Evolutionary conservation across 2,888 invertebrate genomes (phyloP).

Genomic region (Magallana nippona): DNA sequence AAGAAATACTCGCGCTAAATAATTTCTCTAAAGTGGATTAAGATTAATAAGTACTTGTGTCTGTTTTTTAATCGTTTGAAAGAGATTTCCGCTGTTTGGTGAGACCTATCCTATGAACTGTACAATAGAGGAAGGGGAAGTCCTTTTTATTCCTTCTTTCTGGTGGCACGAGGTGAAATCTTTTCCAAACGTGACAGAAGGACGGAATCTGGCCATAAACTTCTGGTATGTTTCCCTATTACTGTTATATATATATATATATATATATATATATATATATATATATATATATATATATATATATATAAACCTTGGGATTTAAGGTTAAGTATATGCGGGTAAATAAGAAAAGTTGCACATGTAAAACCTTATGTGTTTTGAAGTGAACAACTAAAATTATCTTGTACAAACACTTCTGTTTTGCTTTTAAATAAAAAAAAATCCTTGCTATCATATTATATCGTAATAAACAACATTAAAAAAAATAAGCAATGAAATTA

Average conservation of each 20-base stretch:
- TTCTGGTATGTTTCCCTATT: constrained; percentile 66
- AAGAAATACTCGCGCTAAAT: no score
- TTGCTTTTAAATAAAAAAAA: no score
- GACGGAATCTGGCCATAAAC: constrained; percentile 77
- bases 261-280: neutral
- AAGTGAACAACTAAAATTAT: no score
- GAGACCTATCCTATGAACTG: constrained; percentile 74
- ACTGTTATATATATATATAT: neutral
- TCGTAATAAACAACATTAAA: no score
- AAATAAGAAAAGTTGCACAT: no score
- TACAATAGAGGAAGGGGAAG: constrained; percentile 76
- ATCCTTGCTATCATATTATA: no score
- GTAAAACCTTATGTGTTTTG: no score
- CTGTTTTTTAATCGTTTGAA: no score
- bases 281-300: neutral
- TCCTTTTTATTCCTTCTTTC: constrained; percentile 77
- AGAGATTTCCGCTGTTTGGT: constrained; percentile 76
- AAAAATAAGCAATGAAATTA: no score
- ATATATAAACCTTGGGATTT: neutral
- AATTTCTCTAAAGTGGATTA: no score
- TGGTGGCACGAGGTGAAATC: constrained; percentile 80
- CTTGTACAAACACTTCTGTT: no score
- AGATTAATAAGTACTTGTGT: no score
- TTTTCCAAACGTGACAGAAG: constrained; percentile 64
- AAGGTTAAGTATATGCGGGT: neutral